A percentile compares a stretch with the other conserved stretches of the same genome.
Evolutionary conservation across 1,140 invertebrate genomes (phyloP).

Genomic region (Paraescarpia echinospica): DNA sequence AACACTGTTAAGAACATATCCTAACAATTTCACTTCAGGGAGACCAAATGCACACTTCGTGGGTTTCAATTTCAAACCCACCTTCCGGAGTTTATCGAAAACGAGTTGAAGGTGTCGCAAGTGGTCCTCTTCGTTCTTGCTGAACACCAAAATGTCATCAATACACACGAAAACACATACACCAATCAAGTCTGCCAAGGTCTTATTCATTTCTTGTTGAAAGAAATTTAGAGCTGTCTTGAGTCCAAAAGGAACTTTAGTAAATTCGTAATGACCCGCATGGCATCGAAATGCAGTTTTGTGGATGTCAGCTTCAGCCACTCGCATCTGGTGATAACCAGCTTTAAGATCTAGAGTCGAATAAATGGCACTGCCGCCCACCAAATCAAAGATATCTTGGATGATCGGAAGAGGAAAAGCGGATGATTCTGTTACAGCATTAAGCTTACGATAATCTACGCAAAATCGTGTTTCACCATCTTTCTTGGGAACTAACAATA

Average conservation of each 20-base stretch:
- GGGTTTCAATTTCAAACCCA: slow-evolving; percentile 56
- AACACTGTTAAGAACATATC: not conserved
- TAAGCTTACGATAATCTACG: slow-evolving; percentile 42
- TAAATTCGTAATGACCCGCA: slow-evolving; percentile 15
- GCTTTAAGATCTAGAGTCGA: slow-evolving; percentile 19
- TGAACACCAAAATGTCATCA: slow-evolving; percentile 61
- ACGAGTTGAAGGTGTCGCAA: slow-evolving; percentile 49
- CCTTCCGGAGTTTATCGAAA: slow-evolving; percentile 45
- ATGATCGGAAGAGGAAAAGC: slow-evolving; percentile 40
- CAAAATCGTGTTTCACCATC: slow-evolving; percentile 38
- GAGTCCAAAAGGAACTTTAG: slow-evolving; percentile 20
- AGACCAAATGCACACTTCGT: slow-evolving; percentile 44
- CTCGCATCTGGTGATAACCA: slow-evolving; percentile 6
- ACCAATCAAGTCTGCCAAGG: slow-evolving; percentile 13
- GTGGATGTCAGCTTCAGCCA: not conserved
- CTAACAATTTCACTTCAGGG: not conserved
- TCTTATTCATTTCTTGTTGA: slow-evolving; percentile 15
- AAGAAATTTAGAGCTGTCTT: slow-evolving; percentile 11
- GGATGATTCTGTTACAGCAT: slow-evolving; percentile 36
- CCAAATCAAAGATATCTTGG: slow-evolving; percentile 38
- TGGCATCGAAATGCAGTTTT: slow-evolving; percentile 21
- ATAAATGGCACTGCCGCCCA: not conserved
- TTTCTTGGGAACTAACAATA: slow-evolving; percentile 45
- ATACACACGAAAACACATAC: slow-evolving; percentile 54
- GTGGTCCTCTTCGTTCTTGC: slow-evolving; percentile 54